phyloP scores from a whole-genome alignment of 2,888 invertebrate species.

The Cyclophora albipunctata region DNA sequence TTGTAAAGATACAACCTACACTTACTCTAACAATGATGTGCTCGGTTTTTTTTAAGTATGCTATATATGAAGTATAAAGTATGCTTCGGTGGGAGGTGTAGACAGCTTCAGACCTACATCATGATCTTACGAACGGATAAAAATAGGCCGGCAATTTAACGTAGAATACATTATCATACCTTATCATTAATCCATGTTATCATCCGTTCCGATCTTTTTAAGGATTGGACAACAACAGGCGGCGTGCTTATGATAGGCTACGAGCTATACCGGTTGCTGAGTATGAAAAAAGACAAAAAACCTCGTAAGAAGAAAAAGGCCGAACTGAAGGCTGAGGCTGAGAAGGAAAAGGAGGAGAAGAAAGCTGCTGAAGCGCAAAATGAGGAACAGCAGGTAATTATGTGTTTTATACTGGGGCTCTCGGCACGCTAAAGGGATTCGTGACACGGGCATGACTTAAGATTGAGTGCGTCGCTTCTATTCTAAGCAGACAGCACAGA shows the following conservation, averaged over 20 bases:
- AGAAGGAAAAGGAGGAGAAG: slow-evolving; percentile 48
- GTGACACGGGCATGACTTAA: neutral
- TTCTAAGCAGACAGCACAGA: too few species aligned
- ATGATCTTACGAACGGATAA: too few species aligned
- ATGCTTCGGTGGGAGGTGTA: too few species aligned
- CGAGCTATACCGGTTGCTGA: slow-evolving; percentile 94
- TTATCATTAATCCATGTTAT: too few species aligned
- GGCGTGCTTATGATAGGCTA: slow-evolving; percentile 98
- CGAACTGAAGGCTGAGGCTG: slow-evolving; percentile 48
- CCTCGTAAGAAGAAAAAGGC: slow-evolving; percentile 72
- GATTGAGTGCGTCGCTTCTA: neutral
- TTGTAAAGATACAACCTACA: too few species aligned
- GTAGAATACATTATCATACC: too few species aligned
- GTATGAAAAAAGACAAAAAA: slow-evolving; percentile 81
- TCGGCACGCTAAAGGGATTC: neutral
- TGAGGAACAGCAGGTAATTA: slow-evolving; percentile 57
- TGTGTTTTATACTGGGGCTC: too few species aligned
- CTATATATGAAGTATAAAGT: too few species aligned
- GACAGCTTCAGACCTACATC: too few species aligned
- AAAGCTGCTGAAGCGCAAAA: slow-evolving; percentile 44
- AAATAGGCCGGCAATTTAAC: too few species aligned
- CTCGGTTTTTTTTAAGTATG: too few species aligned
- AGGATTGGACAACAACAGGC: slow-evolving; percentile 90
- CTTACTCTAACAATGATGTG: too few species aligned
- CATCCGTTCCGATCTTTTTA: slow-evolving; percentile 18